A percentile compares a stretch with the other conserved stretches of the same genome.
These are phyloP conservation scores for Crotalus horridus DNA, from an alignment of 2,113 vertebrate species.

Conservation along the genomic window DNA sequence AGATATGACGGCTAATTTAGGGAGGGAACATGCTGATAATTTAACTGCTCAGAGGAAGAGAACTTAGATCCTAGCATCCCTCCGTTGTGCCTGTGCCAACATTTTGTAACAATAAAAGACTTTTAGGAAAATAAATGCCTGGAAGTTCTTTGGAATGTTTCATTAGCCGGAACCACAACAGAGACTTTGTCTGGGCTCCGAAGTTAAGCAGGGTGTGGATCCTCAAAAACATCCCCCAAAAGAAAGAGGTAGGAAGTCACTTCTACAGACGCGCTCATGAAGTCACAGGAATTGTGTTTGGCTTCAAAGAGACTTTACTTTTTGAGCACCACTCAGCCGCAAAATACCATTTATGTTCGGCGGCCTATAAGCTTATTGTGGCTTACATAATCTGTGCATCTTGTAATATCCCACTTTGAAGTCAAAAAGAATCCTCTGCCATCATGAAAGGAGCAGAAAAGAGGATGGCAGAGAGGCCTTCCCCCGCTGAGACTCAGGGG, in stretches of 20 bases:
- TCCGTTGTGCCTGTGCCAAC: too few species aligned
- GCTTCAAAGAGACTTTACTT: not conserved
- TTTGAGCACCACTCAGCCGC: not conserved
- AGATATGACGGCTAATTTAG: too few species aligned
- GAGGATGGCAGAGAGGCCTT: not conserved
- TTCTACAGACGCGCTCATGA: not conserved
- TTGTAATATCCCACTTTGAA: not conserved
- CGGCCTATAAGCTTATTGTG: not conserved
- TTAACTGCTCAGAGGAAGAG: too few species aligned
- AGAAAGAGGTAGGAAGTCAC: not conserved
- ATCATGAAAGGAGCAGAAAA: not conserved
- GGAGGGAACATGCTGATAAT: too few species aligned
- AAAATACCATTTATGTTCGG: not conserved
- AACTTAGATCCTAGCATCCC: too few species aligned
- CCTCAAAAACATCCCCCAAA: not conserved
- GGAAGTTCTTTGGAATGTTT: too few species aligned
- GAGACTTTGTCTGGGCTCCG: not conserved
- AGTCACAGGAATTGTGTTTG: not conserved
- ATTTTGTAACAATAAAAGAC: too few species aligned
- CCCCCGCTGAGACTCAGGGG: not conserved
- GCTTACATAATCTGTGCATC: not conserved
- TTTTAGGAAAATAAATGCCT: too few species aligned
- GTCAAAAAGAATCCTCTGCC: not conserved
- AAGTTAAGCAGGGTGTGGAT: not conserved
- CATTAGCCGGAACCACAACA: too few species aligned